Conservation (phyloP, 2,888 invertebrate species). For the Artemia sinica region DNA sequence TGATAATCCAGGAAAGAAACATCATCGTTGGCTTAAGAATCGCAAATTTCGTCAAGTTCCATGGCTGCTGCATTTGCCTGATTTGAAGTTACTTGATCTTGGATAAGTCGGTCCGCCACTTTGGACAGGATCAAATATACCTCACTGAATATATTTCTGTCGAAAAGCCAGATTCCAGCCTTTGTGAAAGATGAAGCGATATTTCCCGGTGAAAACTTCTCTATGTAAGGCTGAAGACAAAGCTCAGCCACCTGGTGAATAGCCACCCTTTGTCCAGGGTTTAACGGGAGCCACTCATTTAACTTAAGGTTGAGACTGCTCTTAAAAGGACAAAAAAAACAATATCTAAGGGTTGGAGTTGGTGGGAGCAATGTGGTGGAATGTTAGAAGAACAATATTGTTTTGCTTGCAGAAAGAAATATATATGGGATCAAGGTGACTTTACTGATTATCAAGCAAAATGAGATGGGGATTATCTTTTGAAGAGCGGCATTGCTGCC, state of each 20-base stretch:
- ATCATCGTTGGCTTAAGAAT: too few relatives aligned
- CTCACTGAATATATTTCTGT: background rate
- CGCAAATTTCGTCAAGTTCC: too few relatives aligned
- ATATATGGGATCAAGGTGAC: too few relatives aligned
- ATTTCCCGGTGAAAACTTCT: background rate
- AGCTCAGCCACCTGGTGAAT: slow-evolving; percentile 3
- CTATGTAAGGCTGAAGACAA: background rate
- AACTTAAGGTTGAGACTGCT: background rate
- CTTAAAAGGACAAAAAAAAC: background rate
- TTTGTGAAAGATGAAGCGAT: background rate
- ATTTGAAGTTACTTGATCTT: too few relatives aligned
- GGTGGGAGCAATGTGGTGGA: slow-evolving; percentile 16
- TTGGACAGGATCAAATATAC: background rate
- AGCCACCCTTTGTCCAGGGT: background rate
- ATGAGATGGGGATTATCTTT: too few relatives aligned
- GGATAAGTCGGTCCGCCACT: background rate
- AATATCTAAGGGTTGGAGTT: slow-evolving; percentile 18
- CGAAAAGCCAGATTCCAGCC: background rate
- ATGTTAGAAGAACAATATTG: too few relatives aligned
- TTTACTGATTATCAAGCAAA: too few relatives aligned
- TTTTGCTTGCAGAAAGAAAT: too few relatives aligned
- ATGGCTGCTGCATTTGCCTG: too few relatives aligned
- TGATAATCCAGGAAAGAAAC: too few relatives aligned
- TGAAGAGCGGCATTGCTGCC: too few relatives aligned
- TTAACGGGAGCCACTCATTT: background rate